These are phyloP conservation scores for Siniperca knerii DNA, from an alignment of 2,113 vertebrate species.

Conservation along the genomic window DNA sequence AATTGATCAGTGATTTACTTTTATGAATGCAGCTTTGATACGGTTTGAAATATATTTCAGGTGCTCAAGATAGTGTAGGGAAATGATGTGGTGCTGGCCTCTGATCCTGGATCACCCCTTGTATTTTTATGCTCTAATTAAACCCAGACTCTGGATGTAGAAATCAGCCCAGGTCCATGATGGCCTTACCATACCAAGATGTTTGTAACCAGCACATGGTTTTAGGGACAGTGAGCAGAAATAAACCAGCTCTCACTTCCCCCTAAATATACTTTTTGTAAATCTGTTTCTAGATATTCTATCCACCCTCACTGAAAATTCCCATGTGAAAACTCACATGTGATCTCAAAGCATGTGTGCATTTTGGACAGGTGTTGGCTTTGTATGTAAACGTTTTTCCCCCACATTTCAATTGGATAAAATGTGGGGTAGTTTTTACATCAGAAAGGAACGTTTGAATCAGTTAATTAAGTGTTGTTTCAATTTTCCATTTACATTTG, in stretches of 20 bases:
- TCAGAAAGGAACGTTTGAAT: not conserved
- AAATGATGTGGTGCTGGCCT: constrained; percentile 45
- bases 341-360: constrained; percentile 10
- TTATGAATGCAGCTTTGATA: constrained; percentile 44
- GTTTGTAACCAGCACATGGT: constrained; percentile 17
- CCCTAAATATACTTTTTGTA: not conserved
- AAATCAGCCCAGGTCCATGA: not conserved
- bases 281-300: constrained; percentile 2
- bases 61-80: constrained; percentile 49
- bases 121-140: constrained; percentile 20
- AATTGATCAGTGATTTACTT: not conserved
- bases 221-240: constrained; percentile 5
- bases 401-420: not conserved
- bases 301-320: not conserved
- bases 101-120: constrained; percentile 26
- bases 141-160: not conserved
- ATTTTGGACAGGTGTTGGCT: constrained; percentile 37
- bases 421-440: not conserved
- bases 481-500: not conserved
- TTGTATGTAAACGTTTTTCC: not conserved
- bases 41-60: constrained; percentile 43
- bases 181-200: constrained; percentile 28
- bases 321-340: not conserved
- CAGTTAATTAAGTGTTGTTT: not conserved
- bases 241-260: not conserved